phyloP scores from a whole-genome alignment of 2,113 vertebrate genomes.

The Pardalotus punctatus region DNA sequence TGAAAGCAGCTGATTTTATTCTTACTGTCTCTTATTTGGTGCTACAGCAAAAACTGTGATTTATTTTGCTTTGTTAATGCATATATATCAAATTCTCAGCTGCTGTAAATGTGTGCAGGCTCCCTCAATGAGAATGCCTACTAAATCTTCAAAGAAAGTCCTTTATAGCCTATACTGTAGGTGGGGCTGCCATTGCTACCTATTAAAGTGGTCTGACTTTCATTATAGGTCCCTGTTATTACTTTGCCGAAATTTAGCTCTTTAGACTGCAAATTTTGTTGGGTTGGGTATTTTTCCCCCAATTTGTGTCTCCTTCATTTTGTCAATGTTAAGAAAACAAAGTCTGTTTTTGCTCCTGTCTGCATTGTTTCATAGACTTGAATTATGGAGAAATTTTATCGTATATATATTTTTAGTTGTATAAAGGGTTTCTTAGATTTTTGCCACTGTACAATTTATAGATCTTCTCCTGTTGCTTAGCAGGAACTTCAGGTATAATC shows the following conservation, averaged over 20 bases:
- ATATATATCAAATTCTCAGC: conserved; percentile 10
- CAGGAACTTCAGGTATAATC: not conserved
- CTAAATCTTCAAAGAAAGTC: conserved; percentile 41
- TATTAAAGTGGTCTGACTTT: conserved; percentile 44
- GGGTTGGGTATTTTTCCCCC: fast-evolving
- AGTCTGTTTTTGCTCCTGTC: not conserved
- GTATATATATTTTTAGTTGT: not conserved
- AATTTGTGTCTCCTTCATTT: not conserved
- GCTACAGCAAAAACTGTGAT: not conserved
- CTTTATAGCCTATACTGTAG: conserved; percentile 9
- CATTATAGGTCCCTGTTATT: not conserved
- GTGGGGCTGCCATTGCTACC: not conserved
- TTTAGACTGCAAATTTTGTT: not conserved
- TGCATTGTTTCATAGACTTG: not conserved
- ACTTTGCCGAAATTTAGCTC: not conserved
- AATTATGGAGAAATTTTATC: not conserved
- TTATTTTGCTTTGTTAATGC: not conserved
- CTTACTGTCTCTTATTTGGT: not conserved
- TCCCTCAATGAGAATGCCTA: not conserved
- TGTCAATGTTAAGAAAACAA: not conserved
- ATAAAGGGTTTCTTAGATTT: not conserved
- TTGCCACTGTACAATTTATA: not conserved
- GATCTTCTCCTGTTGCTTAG: not conserved
- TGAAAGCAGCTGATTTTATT: not conserved
- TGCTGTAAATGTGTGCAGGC: conserved; percentile 22